Conservation (phyloP, 2,113 vertebrate species). For the Elachura formosa region DNA sequence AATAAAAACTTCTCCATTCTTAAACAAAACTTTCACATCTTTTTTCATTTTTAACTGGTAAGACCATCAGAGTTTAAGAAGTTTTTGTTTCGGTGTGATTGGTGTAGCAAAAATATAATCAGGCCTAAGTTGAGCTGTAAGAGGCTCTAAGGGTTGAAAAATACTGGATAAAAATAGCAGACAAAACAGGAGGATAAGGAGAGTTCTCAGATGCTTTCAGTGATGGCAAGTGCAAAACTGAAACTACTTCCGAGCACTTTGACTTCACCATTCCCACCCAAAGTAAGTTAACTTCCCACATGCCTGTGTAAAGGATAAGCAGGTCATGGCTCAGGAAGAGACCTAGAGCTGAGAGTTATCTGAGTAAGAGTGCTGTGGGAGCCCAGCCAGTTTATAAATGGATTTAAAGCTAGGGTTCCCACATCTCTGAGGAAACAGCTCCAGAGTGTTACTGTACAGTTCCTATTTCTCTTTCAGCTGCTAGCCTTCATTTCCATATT, state of each 20-base stretch:
- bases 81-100: background rate
- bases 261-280: background rate
- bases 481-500: background rate
- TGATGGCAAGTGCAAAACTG: background rate
- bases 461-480: background rate
- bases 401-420: background rate
- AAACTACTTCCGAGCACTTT: background rate
- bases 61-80: background rate
- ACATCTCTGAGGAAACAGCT: background rate
- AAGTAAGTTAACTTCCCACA: background rate
- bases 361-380: background rate
- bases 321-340: background rate
- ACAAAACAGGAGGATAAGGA: background rate
- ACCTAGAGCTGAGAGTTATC: background rate
- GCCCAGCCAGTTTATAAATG: background rate
- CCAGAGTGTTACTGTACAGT: background rate
- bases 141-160: background rate
- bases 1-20: background rate
- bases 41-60: background rate
- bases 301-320: background rate
- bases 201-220: background rate
- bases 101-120: background rate
- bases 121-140: background rate
- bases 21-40: background rate
- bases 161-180: background rate